These are phyloP conservation scores for Phragmatobia fuliginosa DNA, from an alignment of 2,888 invertebrate genomes.

Conservation along the genomic window DNA sequence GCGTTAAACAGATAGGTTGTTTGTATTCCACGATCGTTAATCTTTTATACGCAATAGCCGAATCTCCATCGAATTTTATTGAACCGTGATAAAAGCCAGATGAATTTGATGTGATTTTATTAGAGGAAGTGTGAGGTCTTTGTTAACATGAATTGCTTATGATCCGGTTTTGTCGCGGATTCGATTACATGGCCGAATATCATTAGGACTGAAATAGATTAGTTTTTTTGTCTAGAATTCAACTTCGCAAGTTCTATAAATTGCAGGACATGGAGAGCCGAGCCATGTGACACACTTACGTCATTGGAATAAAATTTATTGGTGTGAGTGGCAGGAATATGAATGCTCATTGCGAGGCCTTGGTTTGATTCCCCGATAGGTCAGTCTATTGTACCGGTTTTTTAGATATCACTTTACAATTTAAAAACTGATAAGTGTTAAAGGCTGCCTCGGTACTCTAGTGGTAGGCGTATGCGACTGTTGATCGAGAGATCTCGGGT, in stretches of 20 bases:
- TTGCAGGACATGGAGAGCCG: not conserved
- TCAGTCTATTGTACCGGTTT: not conserved
- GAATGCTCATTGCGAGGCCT: not conserved
- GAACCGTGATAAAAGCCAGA: conserved; percentile 36
- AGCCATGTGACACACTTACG: not conserved
- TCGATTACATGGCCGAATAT: conserved; percentile 14
- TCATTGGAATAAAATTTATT: not conserved
- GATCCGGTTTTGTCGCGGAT: not conserved
- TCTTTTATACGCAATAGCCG: conserved; percentile 40
- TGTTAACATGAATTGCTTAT: conserved; percentile 5
- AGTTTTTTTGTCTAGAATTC: conserved; percentile 28
- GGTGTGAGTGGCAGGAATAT: not conserved
- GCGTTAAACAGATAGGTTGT: conserved; percentile 39
- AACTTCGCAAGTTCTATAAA: not conserved
- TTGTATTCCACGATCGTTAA: conserved; percentile 42
- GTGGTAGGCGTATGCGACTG: no score
- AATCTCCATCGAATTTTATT: conserved; percentile 46
- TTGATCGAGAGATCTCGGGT: no score
- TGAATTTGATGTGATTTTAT: conserved; percentile 48
- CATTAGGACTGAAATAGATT: conserved; percentile 34
- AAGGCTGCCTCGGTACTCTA: no score
- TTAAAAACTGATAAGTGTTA: no score
- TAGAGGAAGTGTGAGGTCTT: conserved; percentile 43
- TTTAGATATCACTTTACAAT: no score
- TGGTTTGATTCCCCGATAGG: not conserved